A percentile compares a stretch with the other conserved stretches of the same genome.
Conservation (phyloP, 2,797 vertebrate species). For the Arctocebus calabarensis region DNA sequence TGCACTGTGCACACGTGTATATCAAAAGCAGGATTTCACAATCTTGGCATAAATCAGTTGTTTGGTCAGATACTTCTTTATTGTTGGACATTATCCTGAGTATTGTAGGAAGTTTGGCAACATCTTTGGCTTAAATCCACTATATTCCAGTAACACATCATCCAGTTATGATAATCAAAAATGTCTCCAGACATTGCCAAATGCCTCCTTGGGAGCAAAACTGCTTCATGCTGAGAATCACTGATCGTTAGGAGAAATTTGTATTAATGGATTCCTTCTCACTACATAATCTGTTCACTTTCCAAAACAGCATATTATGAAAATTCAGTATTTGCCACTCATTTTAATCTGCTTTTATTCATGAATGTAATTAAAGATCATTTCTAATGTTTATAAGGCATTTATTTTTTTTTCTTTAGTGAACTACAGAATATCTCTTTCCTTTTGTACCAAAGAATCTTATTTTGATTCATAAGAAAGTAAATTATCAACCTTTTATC, state of each 20-base stretch:
- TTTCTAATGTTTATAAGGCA: neutral
- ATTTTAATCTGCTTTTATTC: conserved; percentile 28
- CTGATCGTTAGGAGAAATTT: neutral
- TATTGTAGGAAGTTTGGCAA: conserved; percentile 6
- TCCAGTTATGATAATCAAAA: neutral
- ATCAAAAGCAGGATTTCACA: neutral
- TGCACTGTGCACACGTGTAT: neutral
- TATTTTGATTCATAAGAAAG: conserved; percentile 1
- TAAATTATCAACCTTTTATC: conserved; percentile 14
- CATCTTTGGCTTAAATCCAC: neutral
- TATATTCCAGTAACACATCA: neutral
- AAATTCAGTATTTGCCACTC: neutral
- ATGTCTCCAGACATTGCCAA: neutral
- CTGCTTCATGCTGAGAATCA: neutral
- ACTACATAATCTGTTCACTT: neutral
- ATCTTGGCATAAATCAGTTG: neutral
- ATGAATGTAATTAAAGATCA: neutral
- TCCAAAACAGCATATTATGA: neutral
- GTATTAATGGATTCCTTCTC: conserved; percentile 11
- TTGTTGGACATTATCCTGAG: neutral
- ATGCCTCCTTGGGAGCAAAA: neutral
- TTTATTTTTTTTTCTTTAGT: neutral
- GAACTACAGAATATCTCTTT: neutral
- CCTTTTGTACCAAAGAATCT: conserved; percentile 13
- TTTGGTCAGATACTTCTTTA: conserved; percentile 1